Base-by-base conservation (phyloP, 1,140 invertebrate species). In the Rhopalosiphum maidis region DNA sequence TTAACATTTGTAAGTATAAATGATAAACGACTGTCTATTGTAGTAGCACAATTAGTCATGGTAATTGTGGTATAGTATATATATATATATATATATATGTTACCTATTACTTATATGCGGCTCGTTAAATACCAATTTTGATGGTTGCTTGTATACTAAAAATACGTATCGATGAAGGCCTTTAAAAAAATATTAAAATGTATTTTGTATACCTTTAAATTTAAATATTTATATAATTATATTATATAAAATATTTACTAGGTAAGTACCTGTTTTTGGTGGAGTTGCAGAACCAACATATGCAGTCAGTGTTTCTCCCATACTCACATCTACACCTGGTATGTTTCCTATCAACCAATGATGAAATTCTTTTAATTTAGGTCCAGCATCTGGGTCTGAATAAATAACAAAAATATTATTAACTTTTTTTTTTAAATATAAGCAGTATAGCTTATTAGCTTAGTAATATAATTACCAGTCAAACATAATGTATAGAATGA, bases 291-390 rank as follows among this genome's bases (percentile, higher is more conserved):
- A 96, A 48, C 98, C 98, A 94, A 99, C 96, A 95, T 99, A 99
- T 1, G 96, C 97, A 22, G 96, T 97, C 0, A 99, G 95, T 0
- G 96, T 96, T 87, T 98, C 97, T 15, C 98, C 99, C 82, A 96
- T 95, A 0, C 95, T 94, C 0, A 99, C 95, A 86, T 98, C 96
- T 93, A 95, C 95, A 37, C 97, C 98, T 11, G 98, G 98, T 94
- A 99, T 98, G 95, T 99, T 99, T 11, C 96, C 97, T 1, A 99
- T 97, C 7, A 99, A 95, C 98, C 98, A 99, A 95, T 99, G 98
- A 94, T 98, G 97, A 97, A 97, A 98, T 95, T 99, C 98, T 4
- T 98, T 96, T 94, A 97, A 97, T 93, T 96, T 97, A 0, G 97
- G 97, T 60, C 97, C 96, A 9, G 96, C 98, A 96, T 99, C 98